A percentile compares a stretch with the other conserved stretches of the same genome.
Evolutionary conservation across 2,113 vertebrate species (phyloP).

Genomic region (Caranx ignobilis): DNA sequence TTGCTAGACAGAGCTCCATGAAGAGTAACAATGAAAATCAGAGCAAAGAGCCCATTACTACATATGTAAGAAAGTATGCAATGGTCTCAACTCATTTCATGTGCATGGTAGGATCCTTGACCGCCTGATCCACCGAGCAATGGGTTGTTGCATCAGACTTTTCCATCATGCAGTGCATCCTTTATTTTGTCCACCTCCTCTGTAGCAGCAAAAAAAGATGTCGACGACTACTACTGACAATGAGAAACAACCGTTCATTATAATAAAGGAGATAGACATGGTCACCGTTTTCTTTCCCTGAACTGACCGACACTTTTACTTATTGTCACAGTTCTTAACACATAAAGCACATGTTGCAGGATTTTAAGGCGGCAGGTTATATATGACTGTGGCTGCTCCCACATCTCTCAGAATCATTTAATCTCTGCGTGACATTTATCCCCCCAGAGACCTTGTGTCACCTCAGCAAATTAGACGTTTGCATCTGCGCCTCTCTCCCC

Average conservation of each 20-base stretch:
- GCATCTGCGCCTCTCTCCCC: slow-evolving; percentile 57
- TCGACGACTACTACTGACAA: not conserved
- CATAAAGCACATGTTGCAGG: slow-evolving; percentile 41
- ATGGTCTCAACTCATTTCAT: slow-evolving; percentile 54
- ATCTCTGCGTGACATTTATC: slow-evolving; percentile 76
- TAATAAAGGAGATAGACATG: not conserved
- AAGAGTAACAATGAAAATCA: slow-evolving; percentile 42
- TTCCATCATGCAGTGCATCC: not conserved
- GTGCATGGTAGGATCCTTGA: slow-evolving; percentile 38
- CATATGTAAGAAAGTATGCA: slow-evolving; percentile 47
- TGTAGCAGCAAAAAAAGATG: slow-evolving; percentile 7
- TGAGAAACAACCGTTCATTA: not conserved
- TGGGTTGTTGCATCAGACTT: not conserved
- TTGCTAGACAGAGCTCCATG: slow-evolving; percentile 39
- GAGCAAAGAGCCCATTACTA: slow-evolving; percentile 59
- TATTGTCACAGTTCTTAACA: slow-evolving; percentile 39
- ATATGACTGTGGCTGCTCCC: slow-evolving; percentile 50
- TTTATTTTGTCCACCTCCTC: not conserved
- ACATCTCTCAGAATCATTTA: slow-evolving; percentile 69
- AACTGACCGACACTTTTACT: slow-evolving; percentile 3
- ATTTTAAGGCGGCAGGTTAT: slow-evolving; percentile 43
- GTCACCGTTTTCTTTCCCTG: not conserved
- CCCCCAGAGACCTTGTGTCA: slow-evolving; percentile 70
- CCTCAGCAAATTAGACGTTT: slow-evolving; percentile 73
- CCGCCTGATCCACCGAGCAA: slow-evolving; percentile 42